Conservation (phyloP, 2,888 invertebrate genomes). For the Himalopsyche japonica region DNA sequence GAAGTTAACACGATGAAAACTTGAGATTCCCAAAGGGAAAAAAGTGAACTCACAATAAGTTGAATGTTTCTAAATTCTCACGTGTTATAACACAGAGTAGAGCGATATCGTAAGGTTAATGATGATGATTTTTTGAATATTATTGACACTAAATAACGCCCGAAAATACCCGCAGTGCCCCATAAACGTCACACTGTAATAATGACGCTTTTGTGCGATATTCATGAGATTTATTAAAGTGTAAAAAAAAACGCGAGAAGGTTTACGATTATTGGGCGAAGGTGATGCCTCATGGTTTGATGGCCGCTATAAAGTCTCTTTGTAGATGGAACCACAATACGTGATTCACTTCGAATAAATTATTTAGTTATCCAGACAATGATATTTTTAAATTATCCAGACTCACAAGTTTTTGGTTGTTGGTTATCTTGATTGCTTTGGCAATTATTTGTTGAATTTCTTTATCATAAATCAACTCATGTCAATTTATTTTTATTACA, state of each 20-base stretch:
- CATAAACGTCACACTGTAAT: neutral
- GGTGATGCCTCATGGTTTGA: neutral
- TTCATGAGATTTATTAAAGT: slow-evolving; percentile 1
- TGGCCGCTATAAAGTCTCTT: neutral
- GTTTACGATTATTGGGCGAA: neutral
- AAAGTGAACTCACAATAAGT: neutral
- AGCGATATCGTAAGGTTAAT: neutral
- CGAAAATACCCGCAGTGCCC: neutral
- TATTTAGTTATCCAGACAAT: neutral
- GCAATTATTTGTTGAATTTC: too few relatives aligned
- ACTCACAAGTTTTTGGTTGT: too few relatives aligned
- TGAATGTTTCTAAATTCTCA: neutral
- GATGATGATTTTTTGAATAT: neutral
- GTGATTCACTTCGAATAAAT: neutral
- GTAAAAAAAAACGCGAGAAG: neutral
- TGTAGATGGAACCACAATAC: neutral
- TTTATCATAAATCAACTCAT: too few relatives aligned
- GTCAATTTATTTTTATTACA: too few relatives aligned
- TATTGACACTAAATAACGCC: neutral
- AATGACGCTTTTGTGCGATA: neutral
- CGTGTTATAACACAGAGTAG: neutral
- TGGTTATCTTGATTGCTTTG: too few relatives aligned
- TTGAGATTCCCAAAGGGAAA: neutral
- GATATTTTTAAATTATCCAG: too few relatives aligned
- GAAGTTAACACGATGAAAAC: too few relatives aligned